Evolutionary conservation across 35 echinoderm and acorn worm species (phyloP).

Genomic region (Apostichopus californicus): DNA sequence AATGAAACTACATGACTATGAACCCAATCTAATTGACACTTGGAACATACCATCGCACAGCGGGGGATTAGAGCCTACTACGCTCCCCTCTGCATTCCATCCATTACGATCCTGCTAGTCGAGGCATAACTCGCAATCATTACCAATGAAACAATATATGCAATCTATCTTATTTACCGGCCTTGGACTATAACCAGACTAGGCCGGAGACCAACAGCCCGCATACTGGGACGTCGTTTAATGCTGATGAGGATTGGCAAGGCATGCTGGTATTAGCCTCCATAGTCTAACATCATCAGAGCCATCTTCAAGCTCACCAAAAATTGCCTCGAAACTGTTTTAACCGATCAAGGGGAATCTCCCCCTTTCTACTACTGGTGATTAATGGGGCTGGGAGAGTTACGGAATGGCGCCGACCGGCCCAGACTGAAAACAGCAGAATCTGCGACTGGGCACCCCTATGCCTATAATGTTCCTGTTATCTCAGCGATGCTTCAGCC

Average conservation of each 20-base stretch:
- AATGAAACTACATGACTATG: neutral
- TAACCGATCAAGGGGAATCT: slow-evolving; percentile 49
- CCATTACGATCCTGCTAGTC: slow-evolving; percentile 28
- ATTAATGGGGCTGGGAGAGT: slow-evolving; percentile 59
- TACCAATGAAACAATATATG: slow-evolving; percentile 55
- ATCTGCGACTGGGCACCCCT: slow-evolving; percentile 46
- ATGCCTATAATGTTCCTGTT: slow-evolving; percentile 50
- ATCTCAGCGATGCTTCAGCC: slow-evolving; percentile 16
- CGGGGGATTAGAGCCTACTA: neutral
- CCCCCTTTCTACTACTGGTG: slow-evolving; percentile 15
- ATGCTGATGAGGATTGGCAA: slow-evolving; percentile 49
- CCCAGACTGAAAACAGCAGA: slow-evolving; percentile 33
- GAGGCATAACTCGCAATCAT: slow-evolving; percentile 31
- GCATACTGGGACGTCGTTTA: slow-evolving; percentile 51
- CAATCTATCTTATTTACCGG: slow-evolving; percentile 43
- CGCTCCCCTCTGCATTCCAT: slow-evolving; percentile 31
- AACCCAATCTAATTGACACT: slow-evolving; percentile 52
- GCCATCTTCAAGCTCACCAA: too few relatives aligned
- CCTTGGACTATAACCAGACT: slow-evolving; percentile 17
- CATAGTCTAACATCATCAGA: neutral
- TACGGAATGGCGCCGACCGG: slow-evolving; percentile 41
- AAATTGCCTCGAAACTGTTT: neutral
- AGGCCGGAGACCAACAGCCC: neutral
- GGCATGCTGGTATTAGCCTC: slow-evolving; percentile 35
- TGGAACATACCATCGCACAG: neutral